Percentiles rank a stretch among this genome's conserved stretches.
Conservation (phyloP, 2,113 vertebrate species). For the Falcunculus frontatus region DNA sequence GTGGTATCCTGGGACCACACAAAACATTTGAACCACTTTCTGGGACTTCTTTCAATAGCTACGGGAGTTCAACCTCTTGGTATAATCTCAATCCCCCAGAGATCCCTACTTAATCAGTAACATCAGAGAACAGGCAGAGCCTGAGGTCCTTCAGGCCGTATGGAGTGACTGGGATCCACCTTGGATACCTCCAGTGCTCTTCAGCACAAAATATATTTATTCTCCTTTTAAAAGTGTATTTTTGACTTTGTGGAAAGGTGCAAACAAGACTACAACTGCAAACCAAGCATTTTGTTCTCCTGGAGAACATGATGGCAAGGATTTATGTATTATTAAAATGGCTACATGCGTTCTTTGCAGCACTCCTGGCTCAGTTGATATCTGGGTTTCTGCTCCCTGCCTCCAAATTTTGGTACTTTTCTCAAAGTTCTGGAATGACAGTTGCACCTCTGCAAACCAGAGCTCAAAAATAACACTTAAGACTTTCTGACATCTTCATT, state of each 20-base stretch:
- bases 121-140: not conserved
- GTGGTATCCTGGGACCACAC: not conserved
- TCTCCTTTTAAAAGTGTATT: not conserved
- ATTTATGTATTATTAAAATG: not conserved
- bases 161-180: not conserved
- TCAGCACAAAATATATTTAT: not conserved
- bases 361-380: accelerated
- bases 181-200: not conserved
- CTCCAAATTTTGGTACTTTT: not conserved
- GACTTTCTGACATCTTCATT: not conserved
- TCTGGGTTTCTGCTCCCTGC: not conserved
- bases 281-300: not conserved
- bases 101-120: not conserved
- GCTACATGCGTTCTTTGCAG: not conserved
- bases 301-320: not conserved
- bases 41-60: not conserved
- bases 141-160: not conserved
- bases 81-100: not conserved
- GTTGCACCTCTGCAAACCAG: not conserved
- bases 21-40: not conserved
- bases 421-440: not conserved
- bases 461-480: not conserved
- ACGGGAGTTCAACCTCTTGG: not conserved
- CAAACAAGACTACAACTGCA: not conserved
- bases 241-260: not conserved